These are phyloP conservation scores for Drosophila ambigua DNA, from an alignment of 1,140 invertebrate species.

Conservation along the genomic window DNA sequence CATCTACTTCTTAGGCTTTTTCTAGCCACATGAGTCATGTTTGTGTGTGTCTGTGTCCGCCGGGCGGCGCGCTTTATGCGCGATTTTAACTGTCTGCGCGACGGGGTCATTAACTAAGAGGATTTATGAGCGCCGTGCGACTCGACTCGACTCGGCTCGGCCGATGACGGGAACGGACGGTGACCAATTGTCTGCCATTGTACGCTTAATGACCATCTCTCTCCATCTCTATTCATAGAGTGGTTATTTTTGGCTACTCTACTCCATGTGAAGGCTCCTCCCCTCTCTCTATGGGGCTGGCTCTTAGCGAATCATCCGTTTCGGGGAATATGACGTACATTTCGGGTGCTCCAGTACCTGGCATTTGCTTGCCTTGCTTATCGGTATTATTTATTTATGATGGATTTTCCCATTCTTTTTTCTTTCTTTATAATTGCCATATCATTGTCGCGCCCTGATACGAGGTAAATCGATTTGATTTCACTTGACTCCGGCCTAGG, in stretches of 20 bases:
- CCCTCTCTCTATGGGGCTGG: too few relatives aligned
- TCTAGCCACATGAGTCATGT: conserved; percentile 60
- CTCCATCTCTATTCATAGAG: conserved; percentile 29
- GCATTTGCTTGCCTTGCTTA: conserved; percentile 6
- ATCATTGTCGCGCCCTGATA: conserved; percentile 49
- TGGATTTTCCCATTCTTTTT: conserved; percentile 48
- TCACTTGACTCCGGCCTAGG: conserved; percentile 33
- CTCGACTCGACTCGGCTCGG: not conserved
- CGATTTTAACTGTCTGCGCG: conserved; percentile 75
- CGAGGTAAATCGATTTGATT: conserved; percentile 52
- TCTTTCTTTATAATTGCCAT: conserved; percentile 37
- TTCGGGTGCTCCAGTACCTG: conserved; percentile 11
- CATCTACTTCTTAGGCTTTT: conserved; percentile 14
- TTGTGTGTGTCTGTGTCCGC: conserved; percentile 22
- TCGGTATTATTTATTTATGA: conserved; percentile 50
- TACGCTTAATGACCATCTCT: conserved; percentile 49
- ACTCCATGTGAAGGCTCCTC: conserved; percentile 11
- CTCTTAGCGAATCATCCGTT: not conserved
- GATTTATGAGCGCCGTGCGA: conserved; percentile 73
- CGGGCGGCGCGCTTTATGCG: conserved; percentile 64
- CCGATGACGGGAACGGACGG: conserved; percentile 38
- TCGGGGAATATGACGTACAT: conserved; percentile 24
- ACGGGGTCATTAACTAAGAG: conserved; percentile 80
- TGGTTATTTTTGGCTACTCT: conserved; percentile 60
- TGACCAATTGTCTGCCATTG: conserved; percentile 58